These are phyloP conservation scores for Ephestia elutella DNA, from an alignment of 1,140 invertebrate genomes.

Conservation along the genomic window DNA sequence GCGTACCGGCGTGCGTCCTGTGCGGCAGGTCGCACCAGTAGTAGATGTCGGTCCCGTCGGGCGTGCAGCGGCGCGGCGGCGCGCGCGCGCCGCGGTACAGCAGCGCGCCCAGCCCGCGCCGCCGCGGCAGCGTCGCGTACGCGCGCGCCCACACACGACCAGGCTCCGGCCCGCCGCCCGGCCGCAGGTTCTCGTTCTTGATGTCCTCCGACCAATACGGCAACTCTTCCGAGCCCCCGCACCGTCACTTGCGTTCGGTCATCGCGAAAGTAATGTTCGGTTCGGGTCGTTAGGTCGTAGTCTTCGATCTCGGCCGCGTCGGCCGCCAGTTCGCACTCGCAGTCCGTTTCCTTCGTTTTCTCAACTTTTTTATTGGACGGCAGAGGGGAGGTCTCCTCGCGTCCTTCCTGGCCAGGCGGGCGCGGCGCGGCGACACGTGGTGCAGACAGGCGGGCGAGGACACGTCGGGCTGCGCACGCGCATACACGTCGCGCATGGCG, in stretches of 20 bases:
- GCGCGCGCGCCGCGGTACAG: slow-evolving; percentile 21
- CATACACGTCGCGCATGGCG: slow-evolving; percentile 68
- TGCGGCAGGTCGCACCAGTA: slow-evolving; percentile 85
- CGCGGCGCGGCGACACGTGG: slow-evolving; percentile 54
- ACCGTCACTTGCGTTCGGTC: slow-evolving; percentile 67
- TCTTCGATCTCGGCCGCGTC: slow-evolving; percentile 73
- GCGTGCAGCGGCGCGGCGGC: slow-evolving; percentile 83
- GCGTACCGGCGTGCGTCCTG: slow-evolving; percentile 69
- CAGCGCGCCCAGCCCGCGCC: slow-evolving; percentile 57
- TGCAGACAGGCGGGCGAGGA: slow-evolving; percentile 58
- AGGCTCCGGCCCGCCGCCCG: slow-evolving; percentile 36
- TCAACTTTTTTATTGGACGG: slow-evolving; percentile 13
- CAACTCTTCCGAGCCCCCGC: slow-evolving; percentile 82
- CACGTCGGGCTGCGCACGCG: slow-evolving; percentile 55
- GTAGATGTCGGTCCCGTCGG: slow-evolving; percentile 87
- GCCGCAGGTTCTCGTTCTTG: background rate
- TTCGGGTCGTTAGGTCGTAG: slow-evolving; percentile 60
- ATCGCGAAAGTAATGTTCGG: slow-evolving; percentile 20
- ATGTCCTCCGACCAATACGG: slow-evolving; percentile 56
- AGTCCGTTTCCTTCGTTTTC: slow-evolving; percentile 41
- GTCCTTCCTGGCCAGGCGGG: slow-evolving; percentile 65
- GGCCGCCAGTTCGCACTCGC: slow-evolving; percentile 76
- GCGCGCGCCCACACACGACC: slow-evolving; percentile 39
- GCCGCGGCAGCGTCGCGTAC: slow-evolving; percentile 74
- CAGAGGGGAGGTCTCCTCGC: slow-evolving; percentile 21